phyloP scores from a whole-genome alignment of 2,797 vertebrate species.

The Epinephelus awoara region DNA sequence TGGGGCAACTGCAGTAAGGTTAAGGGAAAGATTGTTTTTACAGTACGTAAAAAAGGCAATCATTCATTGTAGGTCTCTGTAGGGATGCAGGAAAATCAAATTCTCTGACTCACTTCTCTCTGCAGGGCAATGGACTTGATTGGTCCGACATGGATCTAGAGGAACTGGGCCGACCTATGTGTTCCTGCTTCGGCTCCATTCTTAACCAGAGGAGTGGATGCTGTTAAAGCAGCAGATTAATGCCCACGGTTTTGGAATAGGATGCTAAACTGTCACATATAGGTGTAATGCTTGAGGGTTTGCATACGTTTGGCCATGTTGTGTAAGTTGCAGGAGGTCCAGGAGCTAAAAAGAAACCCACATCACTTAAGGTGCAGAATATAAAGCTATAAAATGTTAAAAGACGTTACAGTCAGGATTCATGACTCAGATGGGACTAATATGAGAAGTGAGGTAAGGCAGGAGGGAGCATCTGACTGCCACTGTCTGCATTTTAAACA shows the following conservation, averaged over 20 bases:
- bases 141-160: no score
- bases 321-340: background rate
- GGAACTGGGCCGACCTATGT: no score
- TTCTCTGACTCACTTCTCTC: no score
- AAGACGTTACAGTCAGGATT: constrained; percentile 17
- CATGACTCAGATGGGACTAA: constrained; percentile 19
- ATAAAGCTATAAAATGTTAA: constrained; percentile 16
- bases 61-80: background rate
- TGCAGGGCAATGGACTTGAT: no score
- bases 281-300: background rate
- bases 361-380: background rate
- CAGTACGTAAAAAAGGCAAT: background rate
- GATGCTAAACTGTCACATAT: background rate
- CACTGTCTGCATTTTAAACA: constrained; percentile 30
- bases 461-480: constrained; percentile 16
- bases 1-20: background rate
- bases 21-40: background rate
- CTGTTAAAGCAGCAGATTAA: no score
- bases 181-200: no score
- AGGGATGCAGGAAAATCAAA: no score
- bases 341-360: background rate
- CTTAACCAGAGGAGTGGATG: no score
- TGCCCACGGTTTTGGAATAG: background rate
- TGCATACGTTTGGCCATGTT: background rate
- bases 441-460: constrained; percentile 3